Evolutionary conservation across 2,888 invertebrate genomes (phyloP), one percentile per base, ranked within the genome.

Genomic region (Meteorus cinctellus): DNA sequence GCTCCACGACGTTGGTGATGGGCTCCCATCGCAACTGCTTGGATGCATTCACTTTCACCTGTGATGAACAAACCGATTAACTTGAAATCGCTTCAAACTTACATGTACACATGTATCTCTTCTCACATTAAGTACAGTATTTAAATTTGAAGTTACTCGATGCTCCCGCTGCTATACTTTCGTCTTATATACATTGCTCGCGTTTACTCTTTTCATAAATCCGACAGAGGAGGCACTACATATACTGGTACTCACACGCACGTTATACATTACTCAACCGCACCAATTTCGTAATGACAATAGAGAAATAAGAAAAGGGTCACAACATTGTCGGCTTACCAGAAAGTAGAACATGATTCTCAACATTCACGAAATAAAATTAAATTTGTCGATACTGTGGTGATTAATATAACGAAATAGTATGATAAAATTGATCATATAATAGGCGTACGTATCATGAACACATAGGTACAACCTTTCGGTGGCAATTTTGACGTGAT

Each of bases 101-200:
- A 8, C 8, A 63, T 34, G 31, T 29, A 63, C 51, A 36, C 34
- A 34, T 68, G 69, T 63, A 68, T 68, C 51, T 76, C 69, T 48
- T 72, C 68, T 67, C 67, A 66, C 29, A 19, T 48, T 36, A 6
- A 55, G 24, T 36, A 29, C 63, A 72, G 72, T 76, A 72, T 76
- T 76, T 76, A 76, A 76, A 73, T 76, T 76, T 76, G 72, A 76
- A 55, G 76, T 55, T 76, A 24, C 67, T 71, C 75, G 48, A 59
- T 31, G 62, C 76, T 67, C 48, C 14, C 66, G 41, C 36, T 34
- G 16, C 66, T 27, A 66, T 36, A 10, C 2, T 12, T 8, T 41
- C 12, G 41, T 41, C 36, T n/a, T 31, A 4, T 27, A 29, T 14
- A 24, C 10, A 16, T 31, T 41, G 16, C n/a, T n/a, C 27, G n/a